Conservation (phyloP, 2,797 vertebrate species). For the Clamator glandarius region DNA sequence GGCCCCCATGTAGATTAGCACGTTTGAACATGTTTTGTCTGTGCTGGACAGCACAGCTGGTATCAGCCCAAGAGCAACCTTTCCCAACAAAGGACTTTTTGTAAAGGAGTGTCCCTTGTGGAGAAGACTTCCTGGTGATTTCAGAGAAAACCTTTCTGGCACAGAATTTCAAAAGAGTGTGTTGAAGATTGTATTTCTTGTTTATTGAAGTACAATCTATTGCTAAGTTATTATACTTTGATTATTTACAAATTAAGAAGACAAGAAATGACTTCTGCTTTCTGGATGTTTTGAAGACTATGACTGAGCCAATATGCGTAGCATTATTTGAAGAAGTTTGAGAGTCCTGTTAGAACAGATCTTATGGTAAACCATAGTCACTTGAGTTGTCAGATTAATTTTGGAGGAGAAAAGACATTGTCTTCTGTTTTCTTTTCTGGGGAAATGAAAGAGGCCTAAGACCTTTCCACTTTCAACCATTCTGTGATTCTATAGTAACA, state of each 20-base stretch:
- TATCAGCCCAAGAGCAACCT: background rate
- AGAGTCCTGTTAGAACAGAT: background rate
- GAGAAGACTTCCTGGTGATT: background rate
- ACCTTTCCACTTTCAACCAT: background rate
- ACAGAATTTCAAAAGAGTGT: background rate
- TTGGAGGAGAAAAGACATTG: background rate
- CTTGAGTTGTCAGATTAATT: background rate
- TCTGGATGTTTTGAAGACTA: background rate
- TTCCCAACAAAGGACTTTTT: background rate
- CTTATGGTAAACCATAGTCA: background rate
- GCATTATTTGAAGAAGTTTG: background rate
- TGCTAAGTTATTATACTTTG: background rate
- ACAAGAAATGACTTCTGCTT: background rate
- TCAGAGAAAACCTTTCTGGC: background rate
- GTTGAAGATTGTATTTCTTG: background rate
- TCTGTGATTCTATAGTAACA: background rate
- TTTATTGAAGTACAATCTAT: background rate
- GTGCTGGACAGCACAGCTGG: background rate
- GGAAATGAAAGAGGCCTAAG: background rate
- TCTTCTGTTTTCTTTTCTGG: background rate
- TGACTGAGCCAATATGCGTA: background rate
- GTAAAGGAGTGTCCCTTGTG: background rate
- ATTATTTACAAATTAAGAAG: background rate
- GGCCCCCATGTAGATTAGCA: background rate
- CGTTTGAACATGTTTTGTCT: background rate